phyloP scores from a whole-genome alignment of 2,113 vertebrate genomes.

The Tragelaphus scriptus region DNA sequence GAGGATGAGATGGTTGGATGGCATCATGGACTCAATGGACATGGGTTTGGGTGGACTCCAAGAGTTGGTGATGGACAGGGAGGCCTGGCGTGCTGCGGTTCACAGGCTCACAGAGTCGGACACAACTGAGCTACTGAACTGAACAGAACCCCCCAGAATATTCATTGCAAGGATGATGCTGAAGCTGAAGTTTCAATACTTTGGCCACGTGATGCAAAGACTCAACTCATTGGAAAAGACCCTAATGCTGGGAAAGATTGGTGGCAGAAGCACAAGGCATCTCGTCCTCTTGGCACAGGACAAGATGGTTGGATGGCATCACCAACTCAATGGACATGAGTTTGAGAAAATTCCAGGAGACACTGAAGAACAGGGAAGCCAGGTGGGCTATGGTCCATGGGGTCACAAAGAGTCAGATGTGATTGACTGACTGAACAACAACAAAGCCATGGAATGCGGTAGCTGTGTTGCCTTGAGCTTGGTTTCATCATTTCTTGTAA shows the following conservation, averaged over 20 bases:
- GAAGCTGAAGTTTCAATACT: background rate
- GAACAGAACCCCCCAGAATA: background rate
- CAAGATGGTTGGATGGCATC: background rate
- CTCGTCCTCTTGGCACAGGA: background rate
- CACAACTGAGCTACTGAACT: rapidly evolving
- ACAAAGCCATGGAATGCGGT: rapidly evolving
- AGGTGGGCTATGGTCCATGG: background rate
- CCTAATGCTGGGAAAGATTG: background rate
- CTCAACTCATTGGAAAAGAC: background rate
- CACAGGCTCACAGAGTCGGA: rapidly evolving
- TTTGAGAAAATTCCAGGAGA: background rate
- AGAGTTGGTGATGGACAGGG: background rate
- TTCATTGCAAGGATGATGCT: background rate
- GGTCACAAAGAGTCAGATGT: background rate
- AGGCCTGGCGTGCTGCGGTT: rapidly evolving
- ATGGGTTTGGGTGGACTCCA: background rate
- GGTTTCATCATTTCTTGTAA: background rate
- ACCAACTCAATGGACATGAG: background rate
- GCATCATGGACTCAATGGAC: background rate
- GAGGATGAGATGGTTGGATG: background rate
- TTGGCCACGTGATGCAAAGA: background rate
- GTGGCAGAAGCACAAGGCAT: background rate
- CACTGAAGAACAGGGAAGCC: background rate
- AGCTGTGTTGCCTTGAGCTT: background rate
- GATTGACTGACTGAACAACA: background rate